These are phyloP conservation scores for Trissolcus brochymenae DNA, from an alignment of 2,888 invertebrate species.

Conservation along the genomic window DNA sequence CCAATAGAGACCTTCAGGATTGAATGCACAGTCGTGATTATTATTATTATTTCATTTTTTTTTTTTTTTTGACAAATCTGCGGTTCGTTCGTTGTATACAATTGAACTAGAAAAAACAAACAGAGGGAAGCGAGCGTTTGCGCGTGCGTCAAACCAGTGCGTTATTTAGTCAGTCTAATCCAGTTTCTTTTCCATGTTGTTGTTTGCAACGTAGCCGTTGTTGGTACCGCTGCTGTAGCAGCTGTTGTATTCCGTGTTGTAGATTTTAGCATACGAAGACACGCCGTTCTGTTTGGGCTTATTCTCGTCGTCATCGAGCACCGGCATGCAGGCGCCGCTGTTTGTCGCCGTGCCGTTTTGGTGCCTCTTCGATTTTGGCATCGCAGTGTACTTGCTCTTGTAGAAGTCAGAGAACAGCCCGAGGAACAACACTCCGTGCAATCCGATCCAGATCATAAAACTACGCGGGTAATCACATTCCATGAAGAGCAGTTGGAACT, in stretches of 20 bases:
- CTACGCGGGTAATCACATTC: constrained; percentile 94
- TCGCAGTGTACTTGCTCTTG: constrained; percentile 84
- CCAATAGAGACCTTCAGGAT: no score
- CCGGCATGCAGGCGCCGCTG: constrained; percentile 83
- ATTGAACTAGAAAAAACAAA: neutral
- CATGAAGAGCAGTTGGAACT: constrained; percentile 91
- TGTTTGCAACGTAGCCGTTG: constrained; percentile 80
- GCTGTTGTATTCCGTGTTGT: constrained; percentile 79
- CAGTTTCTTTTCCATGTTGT: constrained; percentile 73
- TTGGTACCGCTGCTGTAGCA: constrained; percentile 82
- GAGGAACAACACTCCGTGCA: constrained; percentile 95
- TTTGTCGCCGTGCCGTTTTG: constrained; percentile 64
- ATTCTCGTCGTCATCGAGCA: constrained; percentile 77
- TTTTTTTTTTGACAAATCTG: no score
- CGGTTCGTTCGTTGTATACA: no score
- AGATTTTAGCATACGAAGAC: constrained; percentile 78
- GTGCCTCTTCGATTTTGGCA: constrained; percentile 47
- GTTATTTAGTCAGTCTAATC: constrained; percentile 63
- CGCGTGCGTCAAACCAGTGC: constrained; percentile 33
- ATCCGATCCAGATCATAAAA: constrained; percentile 95
- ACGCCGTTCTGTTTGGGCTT: constrained; percentile 72
- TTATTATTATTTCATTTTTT: no score
- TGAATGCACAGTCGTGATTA: no score
- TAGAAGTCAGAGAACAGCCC: constrained; percentile 97
- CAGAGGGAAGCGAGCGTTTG: constrained; percentile 26